Evolutionary conservation across 2,797 vertebrate genomes (phyloP).

Genomic region (Tenualosa ilisha): DNA sequence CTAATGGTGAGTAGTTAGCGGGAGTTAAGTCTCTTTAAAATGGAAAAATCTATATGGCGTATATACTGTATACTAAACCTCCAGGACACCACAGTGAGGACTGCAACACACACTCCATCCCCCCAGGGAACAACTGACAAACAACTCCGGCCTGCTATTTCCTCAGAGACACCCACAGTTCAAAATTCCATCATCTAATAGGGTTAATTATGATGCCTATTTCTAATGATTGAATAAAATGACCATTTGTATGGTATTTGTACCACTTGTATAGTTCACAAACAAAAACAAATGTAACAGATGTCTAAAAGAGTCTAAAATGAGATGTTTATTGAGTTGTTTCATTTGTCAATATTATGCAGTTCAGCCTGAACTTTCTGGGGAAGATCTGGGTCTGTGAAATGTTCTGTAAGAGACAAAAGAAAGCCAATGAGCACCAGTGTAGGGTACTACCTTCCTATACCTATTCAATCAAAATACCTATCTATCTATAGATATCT

Average conservation of each 20-base stretch:
- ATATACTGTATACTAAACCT: background rate
- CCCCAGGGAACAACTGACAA: background rate
- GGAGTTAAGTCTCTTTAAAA: background rate
- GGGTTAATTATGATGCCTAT: background rate
- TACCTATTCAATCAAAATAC: background rate
- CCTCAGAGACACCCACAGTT: background rate
- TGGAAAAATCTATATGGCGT: background rate
- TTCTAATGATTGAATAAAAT: background rate
- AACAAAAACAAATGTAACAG: background rate
- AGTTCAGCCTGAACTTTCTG: constrained; percentile 48
- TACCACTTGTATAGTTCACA: background rate
- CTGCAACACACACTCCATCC: background rate
- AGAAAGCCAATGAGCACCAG: background rate
- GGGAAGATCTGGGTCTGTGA: constrained; percentile 65
- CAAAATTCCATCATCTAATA: constrained; percentile 1
- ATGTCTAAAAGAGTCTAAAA: background rate
- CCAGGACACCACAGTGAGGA: background rate
- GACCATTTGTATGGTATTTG: background rate
- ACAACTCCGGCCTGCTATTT: background rate
- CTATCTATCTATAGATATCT: too few relatives aligned
- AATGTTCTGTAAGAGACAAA: constrained; percentile 67
- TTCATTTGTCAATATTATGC: constrained; percentile 42
- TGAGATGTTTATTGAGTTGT: constrained; percentile 36
- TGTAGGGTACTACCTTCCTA: background rate
- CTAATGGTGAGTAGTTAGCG: background rate